Evolutionary conservation across 2,888 invertebrate genomes (phyloP).

Genomic region (Drosophila lutescens): DNA sequence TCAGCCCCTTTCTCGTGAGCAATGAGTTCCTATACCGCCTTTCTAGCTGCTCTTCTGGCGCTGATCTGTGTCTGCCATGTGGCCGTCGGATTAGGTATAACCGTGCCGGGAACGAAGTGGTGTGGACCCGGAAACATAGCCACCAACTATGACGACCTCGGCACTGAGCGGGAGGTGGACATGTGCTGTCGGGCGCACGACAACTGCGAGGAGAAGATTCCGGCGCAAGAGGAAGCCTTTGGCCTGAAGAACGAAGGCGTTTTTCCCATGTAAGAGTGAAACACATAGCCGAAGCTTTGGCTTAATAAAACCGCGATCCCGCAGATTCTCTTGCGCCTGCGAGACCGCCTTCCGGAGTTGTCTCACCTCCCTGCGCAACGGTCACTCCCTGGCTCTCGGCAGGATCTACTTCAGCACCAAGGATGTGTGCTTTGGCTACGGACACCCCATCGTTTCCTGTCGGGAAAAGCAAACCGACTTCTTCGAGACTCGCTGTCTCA

Average conservation of each 20-base stretch:
- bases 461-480: slow-evolving; percentile 55
- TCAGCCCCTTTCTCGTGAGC: slow-evolving; percentile 25
- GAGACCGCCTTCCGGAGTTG: slow-evolving; percentile 73
- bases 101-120: slow-evolving; percentile 92
- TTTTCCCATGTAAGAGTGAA: slow-evolving; percentile 67
- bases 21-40: slow-evolving; percentile 35
- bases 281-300: background rate
- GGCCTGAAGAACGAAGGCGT: slow-evolving; percentile 52
- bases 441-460: slow-evolving; percentile 70
- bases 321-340: slow-evolving; percentile 75
- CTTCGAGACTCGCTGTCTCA: slow-evolving; percentile 67
- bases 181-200: slow-evolving; percentile 94
- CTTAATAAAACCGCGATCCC: background rate
- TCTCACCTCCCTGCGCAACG: slow-evolving; percentile 58
- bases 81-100: slow-evolving; percentile 37
- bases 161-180: slow-evolving; percentile 87
- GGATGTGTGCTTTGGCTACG: slow-evolving; percentile 67
- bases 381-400: slow-evolving; percentile 69
- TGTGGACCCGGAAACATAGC: slow-evolving; percentile 95
- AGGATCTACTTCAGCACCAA: slow-evolving; percentile 69
- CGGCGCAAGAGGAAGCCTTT: slow-evolving; percentile 53
- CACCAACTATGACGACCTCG: slow-evolving; percentile 88
- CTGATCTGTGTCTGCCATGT: slow-evolving; percentile 2
- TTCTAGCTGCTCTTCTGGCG: slow-evolving; percentile 1
- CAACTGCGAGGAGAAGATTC: slow-evolving; percentile 77